phyloP scores from a whole-genome alignment of 92 coral and sea anemone genomes.

The Isaurus tuberculatus region DNA sequence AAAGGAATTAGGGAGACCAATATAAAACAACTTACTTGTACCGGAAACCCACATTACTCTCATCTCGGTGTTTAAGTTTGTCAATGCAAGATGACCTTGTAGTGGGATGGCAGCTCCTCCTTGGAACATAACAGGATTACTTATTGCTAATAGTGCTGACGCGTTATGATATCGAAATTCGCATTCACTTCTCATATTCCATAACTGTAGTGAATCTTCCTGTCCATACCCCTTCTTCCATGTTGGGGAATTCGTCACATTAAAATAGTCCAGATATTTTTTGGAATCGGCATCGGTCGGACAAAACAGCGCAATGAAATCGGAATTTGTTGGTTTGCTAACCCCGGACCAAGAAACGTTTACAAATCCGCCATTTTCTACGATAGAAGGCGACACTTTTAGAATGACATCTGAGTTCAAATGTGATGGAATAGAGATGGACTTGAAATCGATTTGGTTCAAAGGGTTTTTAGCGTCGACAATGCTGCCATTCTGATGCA shows the following conservation, averaged over 20 bases:
- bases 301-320: constrained; percentile 84
- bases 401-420: constrained; percentile 37
- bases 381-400: constrained; percentile 61
- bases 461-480: constrained; percentile 61
- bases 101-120: constrained; percentile 74
- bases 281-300: constrained; percentile 75
- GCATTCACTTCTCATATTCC: constrained; percentile 84
- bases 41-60: constrained; percentile 95
- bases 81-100: constrained; percentile 82
- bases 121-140: constrained; percentile 72
- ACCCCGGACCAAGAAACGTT: constrained; percentile 82
- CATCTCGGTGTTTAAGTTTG: constrained; percentile 80
- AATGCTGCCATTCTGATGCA: constrained; percentile 61
- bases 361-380: constrained; percentile 73
- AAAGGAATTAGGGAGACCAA: neutral
- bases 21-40: constrained; percentile 56
- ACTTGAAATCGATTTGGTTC: constrained; percentile 58
- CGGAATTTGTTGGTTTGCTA: constrained; percentile 52
- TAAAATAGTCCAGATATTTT: constrained; percentile 73
- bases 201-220: constrained; percentile 62
- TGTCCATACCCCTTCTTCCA: constrained; percentile 72
- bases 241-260: constrained; percentile 62
- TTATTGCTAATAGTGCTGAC: constrained; percentile 51
- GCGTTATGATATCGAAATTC: constrained; percentile 77
- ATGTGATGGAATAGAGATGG: constrained; percentile 40